These are phyloP conservation scores for Lutjanus argentimaculatus DNA, from an alignment of 2,797 vertebrate genomes.

Conservation along the genomic window DNA sequence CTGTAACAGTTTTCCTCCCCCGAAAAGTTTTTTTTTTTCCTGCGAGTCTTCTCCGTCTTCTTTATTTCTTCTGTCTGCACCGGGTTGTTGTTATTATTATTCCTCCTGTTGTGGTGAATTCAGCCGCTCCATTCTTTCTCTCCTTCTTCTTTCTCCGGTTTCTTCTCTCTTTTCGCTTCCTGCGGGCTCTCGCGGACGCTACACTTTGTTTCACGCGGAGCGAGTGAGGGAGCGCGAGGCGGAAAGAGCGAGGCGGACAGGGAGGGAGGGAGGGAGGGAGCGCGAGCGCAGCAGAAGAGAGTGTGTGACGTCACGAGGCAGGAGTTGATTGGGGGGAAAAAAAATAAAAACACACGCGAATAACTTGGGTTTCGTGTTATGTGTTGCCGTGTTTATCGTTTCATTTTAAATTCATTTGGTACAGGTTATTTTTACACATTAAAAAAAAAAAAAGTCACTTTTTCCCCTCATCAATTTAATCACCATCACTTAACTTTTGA, in stretches of 20 bases:
- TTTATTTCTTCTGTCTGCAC: conserved; percentile 64
- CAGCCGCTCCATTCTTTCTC: conserved; percentile 73
- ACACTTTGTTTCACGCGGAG: conserved; percentile 76
- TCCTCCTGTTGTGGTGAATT: conserved; percentile 65
- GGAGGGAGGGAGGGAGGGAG: conserved; percentile 12
- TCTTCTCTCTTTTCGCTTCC: conserved; percentile 67
- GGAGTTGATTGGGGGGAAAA: conserved; percentile 30
- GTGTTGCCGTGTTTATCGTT: background rate
- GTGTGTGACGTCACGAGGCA: conserved; percentile 71
- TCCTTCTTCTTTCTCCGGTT: conserved; percentile 38
- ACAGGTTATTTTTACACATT: background rate
- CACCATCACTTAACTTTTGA: too few species aligned
- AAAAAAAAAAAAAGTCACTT: background rate
- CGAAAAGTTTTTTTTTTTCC: conserved; percentile 59
- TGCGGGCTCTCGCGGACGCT: conserved; percentile 67
- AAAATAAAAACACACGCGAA: background rate
- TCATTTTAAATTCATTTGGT: background rate
- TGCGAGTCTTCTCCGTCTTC: conserved; percentile 32
- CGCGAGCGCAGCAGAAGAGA: conserved; percentile 20
- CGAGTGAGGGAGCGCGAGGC: conserved; percentile 45
- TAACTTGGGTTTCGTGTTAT: background rate
- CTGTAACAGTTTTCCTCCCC: conserved; percentile 52
- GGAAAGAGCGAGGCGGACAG: conserved; percentile 19
- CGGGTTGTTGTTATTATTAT: conserved; percentile 31
- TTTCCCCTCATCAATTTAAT: background rate